Evolutionary conservation across 2,797 vertebrate species (phyloP).

Genomic region (Cynopterus sphinx): DNA sequence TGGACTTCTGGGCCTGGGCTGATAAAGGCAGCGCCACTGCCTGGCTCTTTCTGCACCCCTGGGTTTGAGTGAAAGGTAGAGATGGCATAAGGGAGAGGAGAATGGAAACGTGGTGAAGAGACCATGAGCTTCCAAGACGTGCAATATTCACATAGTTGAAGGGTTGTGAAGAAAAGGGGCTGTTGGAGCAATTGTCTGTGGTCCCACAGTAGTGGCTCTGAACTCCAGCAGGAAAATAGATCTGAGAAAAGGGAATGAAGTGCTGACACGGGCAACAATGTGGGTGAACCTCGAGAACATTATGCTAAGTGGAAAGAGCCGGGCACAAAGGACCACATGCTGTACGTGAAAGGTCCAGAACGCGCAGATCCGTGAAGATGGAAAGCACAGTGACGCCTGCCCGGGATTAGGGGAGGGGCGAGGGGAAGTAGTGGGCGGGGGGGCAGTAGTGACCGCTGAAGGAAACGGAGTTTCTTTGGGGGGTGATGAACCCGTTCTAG

Average conservation of each 20-base stretch:
- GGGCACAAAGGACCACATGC: rapidly evolving
- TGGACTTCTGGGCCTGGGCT: not conserved
- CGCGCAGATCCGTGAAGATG: not conserved
- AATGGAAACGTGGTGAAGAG: not conserved
- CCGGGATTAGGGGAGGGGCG: not conserved
- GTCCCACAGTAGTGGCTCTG: not conserved
- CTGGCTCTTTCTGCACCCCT: not conserved
- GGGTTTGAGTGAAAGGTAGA: not conserved
- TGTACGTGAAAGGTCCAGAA: not conserved
- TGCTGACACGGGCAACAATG: no score
- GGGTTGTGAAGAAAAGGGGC: not conserved
- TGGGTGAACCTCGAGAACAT: not conserved
- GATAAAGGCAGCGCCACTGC: not conserved
- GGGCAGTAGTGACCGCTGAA: not conserved
- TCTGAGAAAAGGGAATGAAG: not conserved
- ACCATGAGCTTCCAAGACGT: not conserved
- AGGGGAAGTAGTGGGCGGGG: not conserved
- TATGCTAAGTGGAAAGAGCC: not conserved
- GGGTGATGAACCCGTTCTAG: not conserved
- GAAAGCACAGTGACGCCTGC: not conserved
- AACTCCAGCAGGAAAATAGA: not conserved
- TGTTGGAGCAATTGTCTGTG: not conserved
- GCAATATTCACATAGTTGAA: not conserved
- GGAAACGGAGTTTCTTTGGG: not conserved
- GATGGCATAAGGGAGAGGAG: not conserved